Percentiles rank a stretch among this genome's conserved stretches.
Evolutionary conservation across 2,113 vertebrate genomes (phyloP).

Genomic region (Myiopsitta monachus): DNA sequence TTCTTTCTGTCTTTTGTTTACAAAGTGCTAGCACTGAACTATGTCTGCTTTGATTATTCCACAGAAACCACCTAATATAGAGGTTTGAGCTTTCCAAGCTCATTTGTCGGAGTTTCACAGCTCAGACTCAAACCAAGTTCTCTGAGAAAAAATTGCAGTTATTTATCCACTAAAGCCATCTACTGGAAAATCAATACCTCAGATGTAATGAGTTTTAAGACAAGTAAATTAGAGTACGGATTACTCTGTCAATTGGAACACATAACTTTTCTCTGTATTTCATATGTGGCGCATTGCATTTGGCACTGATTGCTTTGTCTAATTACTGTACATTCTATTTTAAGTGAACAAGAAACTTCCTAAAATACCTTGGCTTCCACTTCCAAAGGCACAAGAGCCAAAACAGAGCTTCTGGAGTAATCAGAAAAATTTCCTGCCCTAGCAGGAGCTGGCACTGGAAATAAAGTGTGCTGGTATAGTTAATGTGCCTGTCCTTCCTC

Average conservation of each 20-base stretch:
- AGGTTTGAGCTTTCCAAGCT: constrained; percentile 25
- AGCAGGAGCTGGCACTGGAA: background rate
- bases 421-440: background rate
- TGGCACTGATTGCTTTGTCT: background rate
- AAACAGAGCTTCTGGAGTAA: constrained; percentile 4
- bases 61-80: constrained; percentile 22
- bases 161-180: constrained; percentile 67
- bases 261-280: constrained; percentile 65
- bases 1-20: constrained; percentile 32
- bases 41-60: constrained; percentile 39
- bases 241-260: constrained; percentile 70
- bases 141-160: constrained; percentile 51
- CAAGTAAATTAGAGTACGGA: constrained; percentile 77
- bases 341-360: constrained; percentile 34
- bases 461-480: background rate
- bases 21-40: background rate
- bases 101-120: constrained; percentile 35
- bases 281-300: background rate
- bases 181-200: constrained; percentile 72
- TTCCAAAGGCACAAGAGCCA: constrained; percentile 1
- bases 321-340: constrained; percentile 10
- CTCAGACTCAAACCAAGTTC: constrained; percentile 59
- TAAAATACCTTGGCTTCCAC: background rate
- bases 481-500: constrained; percentile 3
- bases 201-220: constrained; percentile 76